Percentiles rank a stretch among this genome's conserved stretches.
Conservation (phyloP, 2,113 vertebrate genomes). For the Perccottus glenii region DNA sequence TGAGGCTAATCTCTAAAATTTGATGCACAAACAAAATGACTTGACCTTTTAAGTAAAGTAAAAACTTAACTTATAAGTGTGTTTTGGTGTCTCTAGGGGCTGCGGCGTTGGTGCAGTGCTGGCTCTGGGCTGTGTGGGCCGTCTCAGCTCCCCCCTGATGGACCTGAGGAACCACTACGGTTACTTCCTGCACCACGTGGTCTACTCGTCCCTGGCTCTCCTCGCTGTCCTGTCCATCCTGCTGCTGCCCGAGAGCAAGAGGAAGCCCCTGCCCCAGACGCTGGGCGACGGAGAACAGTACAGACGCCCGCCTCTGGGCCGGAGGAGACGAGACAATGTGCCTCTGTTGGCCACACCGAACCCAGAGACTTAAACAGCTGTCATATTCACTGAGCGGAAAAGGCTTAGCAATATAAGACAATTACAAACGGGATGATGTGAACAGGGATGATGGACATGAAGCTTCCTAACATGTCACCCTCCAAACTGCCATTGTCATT, state of each 20-base stretch:
- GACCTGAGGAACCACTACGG: slow-evolving; percentile 88
- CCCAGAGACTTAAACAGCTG: slow-evolving; percentile 74
- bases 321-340: slow-evolving; percentile 85
- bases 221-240: slow-evolving; percentile 90
- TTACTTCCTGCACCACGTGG: slow-evolving; percentile 90
- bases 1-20: too few species aligned
- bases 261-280: slow-evolving; percentile 87
- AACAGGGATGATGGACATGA: slow-evolving; percentile 13
- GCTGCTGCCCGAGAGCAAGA: slow-evolving; percentile 89
- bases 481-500: slow-evolving; percentile 7
- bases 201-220: slow-evolving; percentile 87
- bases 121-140: slow-evolving; percentile 85
- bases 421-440: background rate
- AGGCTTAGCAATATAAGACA: slow-evolving; percentile 17
- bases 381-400: slow-evolving; percentile 36
- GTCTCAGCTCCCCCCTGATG: slow-evolving; percentile 86
- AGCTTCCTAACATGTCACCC: slow-evolving; percentile 55
- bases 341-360: slow-evolving; percentile 88
- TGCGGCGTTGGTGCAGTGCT: slow-evolving; percentile 81
- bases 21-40: too few species aligned
- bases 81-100: slow-evolving; percentile 72
- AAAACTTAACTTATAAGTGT: background rate
- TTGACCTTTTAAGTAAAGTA: background rate
- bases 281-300: slow-evolving; percentile 87
- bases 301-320: slow-evolving; percentile 83